Percentiles rank a stretch among this genome's conserved stretches.
These are phyloP conservation scores for Ariopsis seemanni DNA, from an alignment of 2,113 vertebrate species.

Conservation along the genomic window DNA sequence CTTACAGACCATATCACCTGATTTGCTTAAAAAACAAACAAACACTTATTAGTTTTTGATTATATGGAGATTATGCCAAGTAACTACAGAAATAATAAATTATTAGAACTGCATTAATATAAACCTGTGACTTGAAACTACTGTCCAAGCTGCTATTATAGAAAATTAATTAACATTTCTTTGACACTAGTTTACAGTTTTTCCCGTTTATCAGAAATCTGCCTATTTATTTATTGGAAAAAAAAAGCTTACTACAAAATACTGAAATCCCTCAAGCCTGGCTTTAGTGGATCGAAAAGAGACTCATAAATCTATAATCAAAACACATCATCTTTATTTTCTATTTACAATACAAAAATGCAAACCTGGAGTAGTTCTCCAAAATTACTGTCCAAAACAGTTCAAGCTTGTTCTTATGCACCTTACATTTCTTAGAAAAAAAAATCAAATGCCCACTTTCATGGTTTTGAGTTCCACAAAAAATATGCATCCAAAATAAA, in stretches of 20 bases:
- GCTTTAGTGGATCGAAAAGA: background rate
- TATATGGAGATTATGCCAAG: background rate
- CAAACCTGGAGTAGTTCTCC: background rate
- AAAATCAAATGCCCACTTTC: background rate
- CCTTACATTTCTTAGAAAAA: background rate
- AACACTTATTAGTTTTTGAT: too few relatives aligned
- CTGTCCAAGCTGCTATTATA: background rate
- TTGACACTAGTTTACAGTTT: background rate
- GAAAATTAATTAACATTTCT: background rate
- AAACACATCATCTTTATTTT: slow-evolving; percentile 20
- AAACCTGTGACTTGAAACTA: background rate
- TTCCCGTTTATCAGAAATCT: background rate
- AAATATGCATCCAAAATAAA: background rate
- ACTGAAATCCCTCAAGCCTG: background rate
- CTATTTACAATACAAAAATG: slow-evolving; percentile 35
- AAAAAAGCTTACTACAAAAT: background rate
- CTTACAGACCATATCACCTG: background rate
- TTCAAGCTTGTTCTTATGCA: background rate
- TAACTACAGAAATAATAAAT: background rate
- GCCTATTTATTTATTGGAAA: background rate
- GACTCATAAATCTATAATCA: background rate
- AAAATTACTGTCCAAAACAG: background rate
- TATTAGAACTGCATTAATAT: background rate
- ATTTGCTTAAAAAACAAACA: background rate
- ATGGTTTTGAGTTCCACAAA: background rate